Percentiles rank a stretch among this genome's conserved stretches.
Conservation (phyloP, 2,888 invertebrate species). For the Nymphalis polychloros region DNA sequence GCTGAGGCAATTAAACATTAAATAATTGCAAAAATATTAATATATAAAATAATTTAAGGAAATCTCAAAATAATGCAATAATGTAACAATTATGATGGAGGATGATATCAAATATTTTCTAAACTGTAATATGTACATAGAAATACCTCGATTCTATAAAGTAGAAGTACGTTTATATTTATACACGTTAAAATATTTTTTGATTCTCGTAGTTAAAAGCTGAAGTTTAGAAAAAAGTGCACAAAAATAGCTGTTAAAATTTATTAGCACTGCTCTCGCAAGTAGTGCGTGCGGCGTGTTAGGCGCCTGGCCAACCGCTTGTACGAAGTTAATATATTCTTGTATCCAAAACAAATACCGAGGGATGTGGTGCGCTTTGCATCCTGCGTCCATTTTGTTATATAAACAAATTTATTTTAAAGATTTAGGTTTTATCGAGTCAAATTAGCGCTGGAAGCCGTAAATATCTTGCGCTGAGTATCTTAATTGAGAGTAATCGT, state of each 20-base stretch:
- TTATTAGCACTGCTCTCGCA: constrained; percentile 58
- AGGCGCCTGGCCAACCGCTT: constrained; percentile 69
- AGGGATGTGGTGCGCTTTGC: constrained; percentile 15
- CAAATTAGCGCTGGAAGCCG: not conserved
- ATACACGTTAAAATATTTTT: no score
- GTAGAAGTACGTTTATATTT: no score
- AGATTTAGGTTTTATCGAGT: not conserved
- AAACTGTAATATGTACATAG: no score
- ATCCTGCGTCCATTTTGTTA: constrained; percentile 1
- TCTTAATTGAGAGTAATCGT: no score
- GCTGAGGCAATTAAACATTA: no score
- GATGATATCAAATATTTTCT: no score
- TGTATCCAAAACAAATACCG: constrained; percentile 19
- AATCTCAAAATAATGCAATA: no score
- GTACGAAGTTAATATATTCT: constrained; percentile 61
- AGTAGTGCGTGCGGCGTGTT: constrained; percentile 59
- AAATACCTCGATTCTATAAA: no score
- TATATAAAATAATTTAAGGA: no score
- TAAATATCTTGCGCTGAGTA: not conserved
- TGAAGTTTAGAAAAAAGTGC: constrained; percentile 44
- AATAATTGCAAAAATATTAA: no score
- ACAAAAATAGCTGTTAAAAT: constrained; percentile 63
- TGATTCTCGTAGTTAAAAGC: no score
- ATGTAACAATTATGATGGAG: no score
- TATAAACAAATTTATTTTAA: constrained; percentile 6